Base-by-base conservation (phyloP, 2,797 vertebrate genomes). In the Corythornis leucogaster region DNA sequence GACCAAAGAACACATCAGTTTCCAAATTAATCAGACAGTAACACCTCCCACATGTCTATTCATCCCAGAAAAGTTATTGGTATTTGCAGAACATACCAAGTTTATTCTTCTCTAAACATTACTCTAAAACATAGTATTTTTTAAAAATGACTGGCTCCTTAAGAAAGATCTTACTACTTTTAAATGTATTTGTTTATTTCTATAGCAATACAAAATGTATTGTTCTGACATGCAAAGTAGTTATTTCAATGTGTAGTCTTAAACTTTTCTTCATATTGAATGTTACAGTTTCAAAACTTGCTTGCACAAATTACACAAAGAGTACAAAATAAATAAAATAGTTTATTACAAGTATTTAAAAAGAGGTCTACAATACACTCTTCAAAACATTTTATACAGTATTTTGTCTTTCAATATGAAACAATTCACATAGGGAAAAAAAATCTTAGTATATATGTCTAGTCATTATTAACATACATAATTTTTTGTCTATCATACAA, bases 341-440 rank as follows among this genome's bases (percentile, higher is more conserved):
- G 74, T 97, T 94, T 94, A 95, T 97, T 97, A 89, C 87, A 95
- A 89, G 92, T 96, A 96, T 93, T 97, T 97, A 82, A 91, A 92
- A 78, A 95, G 91, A 96, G 90, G 74, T 97, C 95, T 97, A 96
- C 90, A 87, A 66, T 92, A 80, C 68, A 75, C 53, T 80, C 38
- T 97, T 88, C 78, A 84, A 96, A 96, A 96, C 93, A 95, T 93
- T 91, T 93, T 94, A 93, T 94, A 96, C 80, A 91, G 54, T 93
- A 92, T 93, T 93, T 57, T 93, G 87, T 95, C 96, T 97, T 97
- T 97, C 96, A 97, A 96, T 96, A 97, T 96, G 94, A 97, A 98
- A 96, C 92, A 95, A 95, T 69, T 94, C 87, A 92, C 88, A 93
- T 8, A 76, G 79, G 62, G 66, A 84, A 93, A 48, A 46, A 89